Evolutionary conservation across 1,140 invertebrate genomes (phyloP), one percentile per base, ranked within the genome.

Genomic region (Macrobrachium rosenbergii): DNA sequence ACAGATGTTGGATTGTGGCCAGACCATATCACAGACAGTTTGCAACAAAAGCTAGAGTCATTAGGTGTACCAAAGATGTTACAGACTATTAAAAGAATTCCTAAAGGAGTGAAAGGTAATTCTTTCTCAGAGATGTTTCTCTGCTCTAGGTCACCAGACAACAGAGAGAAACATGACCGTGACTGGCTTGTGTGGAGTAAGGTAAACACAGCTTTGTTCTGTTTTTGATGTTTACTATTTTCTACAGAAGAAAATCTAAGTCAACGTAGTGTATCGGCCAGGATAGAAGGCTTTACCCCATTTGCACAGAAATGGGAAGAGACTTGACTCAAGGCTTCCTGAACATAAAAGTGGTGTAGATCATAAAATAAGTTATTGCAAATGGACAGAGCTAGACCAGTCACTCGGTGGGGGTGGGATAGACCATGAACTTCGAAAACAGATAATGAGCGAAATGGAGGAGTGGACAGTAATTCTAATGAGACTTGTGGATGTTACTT

Each of bases 121-220:
- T 77, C 75, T 16, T 77, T 77, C 45, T 52, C 75, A n/a, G 75
- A 77, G 45, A 45, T 77, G 28, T 77, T 77, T 77, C 75, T 77
- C 19, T 77, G 58, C 75, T 77, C 75, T 37, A 77, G 75, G 23
- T 77, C 28, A 77, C 19, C 28, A 77, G 58, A 77, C 45, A 77
- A 77, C 19, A 77, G 75, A 8, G 45, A 77, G 45, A 77, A 77
- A 77, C 45, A 52, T 52, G n/a, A 72, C 69, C 75, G 75, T 10
- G 75, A 77, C 45, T 77, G 75, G 75, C 75, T 77, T 77, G 75
- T 77, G 45, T 52, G 75, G 75, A 77, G 75, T 45, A 77, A 77
- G 45, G 75, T 43, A n/a, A 77, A 77, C 45, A 45, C 5, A 5
- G 75, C 75, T 52, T 77, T 77, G 7, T 52, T 45, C 58, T 77